Percentiles rank a stretch among this genome's conserved stretches.
These are phyloP conservation scores for Tetramorium bicarinatum DNA, from an alignment of 2,888 invertebrate genomes.

Conservation along the genomic window DNA sequence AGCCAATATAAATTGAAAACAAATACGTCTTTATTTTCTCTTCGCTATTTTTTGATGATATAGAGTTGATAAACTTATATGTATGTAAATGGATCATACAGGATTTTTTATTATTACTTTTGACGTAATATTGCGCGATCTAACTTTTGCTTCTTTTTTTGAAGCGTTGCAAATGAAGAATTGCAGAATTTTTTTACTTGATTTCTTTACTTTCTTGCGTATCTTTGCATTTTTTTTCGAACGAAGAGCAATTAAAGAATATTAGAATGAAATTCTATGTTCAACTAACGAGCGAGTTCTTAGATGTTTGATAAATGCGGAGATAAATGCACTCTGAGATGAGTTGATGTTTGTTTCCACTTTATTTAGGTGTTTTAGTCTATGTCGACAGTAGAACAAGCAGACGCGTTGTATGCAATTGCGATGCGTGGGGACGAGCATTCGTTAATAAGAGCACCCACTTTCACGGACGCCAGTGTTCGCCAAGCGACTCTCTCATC, in stretches of 20 bases:
- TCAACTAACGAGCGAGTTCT: background rate
- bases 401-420: conserved; percentile 17
- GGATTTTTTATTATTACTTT: conserved; percentile 1
- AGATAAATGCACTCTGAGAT: background rate
- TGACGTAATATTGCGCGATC: background rate
- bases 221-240: background rate
- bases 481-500: conserved; percentile 33
- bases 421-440: conserved; percentile 1
- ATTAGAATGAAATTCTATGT: background rate
- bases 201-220: background rate
- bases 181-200: background rate
- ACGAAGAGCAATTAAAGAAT: background rate
- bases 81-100: background rate
- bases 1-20: conserved; percentile 27
- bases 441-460: conserved; percentile 42
- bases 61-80: background rate
- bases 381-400: background rate
- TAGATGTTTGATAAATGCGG: conserved; percentile 2
- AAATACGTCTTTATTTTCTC: conserved; percentile 13
- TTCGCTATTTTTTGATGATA: background rate
- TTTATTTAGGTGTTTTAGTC: conserved; percentile 33
- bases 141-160: background rate
- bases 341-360: conserved; percentile 16
- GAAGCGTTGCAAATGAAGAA: background rate
- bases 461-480: conserved; percentile 14